Evolutionary conservation across 1,140 invertebrate species (phyloP).

Genomic region (Gonioctena quinquepunctata): DNA sequence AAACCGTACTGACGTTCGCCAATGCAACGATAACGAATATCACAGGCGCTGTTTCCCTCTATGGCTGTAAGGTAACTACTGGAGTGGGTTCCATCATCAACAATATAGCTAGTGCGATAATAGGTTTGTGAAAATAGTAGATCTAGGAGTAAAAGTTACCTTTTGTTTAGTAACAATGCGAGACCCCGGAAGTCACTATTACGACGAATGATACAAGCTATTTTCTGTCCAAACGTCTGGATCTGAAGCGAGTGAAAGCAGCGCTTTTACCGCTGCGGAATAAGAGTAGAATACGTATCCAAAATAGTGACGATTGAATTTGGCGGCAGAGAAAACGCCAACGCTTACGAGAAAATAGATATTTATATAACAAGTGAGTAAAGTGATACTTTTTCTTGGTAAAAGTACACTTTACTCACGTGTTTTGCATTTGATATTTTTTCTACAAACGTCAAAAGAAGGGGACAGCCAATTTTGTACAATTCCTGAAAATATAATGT

Average conservation of each 20-base stretch:
- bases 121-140: not conserved
- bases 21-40: not conserved
- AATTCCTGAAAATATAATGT: no score
- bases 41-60: not conserved
- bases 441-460: no score
- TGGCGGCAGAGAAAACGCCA: no score
- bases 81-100: conserved; percentile 2
- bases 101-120: not conserved
- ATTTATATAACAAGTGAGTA: no score
- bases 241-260: no score
- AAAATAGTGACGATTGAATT: no score
- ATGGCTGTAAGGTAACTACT: conserved; percentile 7
- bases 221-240: not conserved
- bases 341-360: no score
- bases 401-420: no score
- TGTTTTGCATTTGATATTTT: no score
- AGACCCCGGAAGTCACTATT: not conserved
- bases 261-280: no score
- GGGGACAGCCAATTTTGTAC: no score
- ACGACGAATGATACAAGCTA: not conserved
- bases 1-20: not conserved
- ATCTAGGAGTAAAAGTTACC: not conserved
- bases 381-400: no score
- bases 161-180: not conserved
- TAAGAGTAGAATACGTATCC: not conserved